phyloP scores from a whole-genome alignment of 92 coral and sea anemone species.

The Paragorgia papillata region DNA sequence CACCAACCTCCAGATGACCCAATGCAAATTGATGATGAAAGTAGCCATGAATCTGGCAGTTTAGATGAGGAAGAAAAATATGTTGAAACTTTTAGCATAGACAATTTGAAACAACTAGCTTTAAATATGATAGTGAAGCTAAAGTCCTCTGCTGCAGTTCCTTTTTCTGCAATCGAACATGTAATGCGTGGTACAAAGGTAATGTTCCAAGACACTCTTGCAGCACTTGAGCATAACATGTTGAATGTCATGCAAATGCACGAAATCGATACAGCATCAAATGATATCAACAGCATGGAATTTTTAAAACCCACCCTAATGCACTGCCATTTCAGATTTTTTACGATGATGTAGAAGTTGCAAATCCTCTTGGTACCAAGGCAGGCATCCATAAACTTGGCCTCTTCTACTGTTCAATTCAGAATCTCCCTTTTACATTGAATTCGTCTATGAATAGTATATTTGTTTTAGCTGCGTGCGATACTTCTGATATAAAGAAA shows the following conservation, averaged over 20 bases:
- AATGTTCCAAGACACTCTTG: too few species aligned
- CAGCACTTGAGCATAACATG: neutral
- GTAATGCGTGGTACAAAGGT: conserved; percentile 10
- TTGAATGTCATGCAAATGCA: conserved; percentile 4
- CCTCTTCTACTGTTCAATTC: conserved; percentile 13
- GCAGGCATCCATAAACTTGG: conserved; percentile 23
- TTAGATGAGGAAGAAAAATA: neutral
- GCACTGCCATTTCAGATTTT: conserved; percentile 24
- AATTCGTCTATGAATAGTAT: conserved; percentile 33
- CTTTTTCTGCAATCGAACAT: conserved; percentile 15
- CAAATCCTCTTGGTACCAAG: conserved; percentile 29
- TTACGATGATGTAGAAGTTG: conserved; percentile 28
- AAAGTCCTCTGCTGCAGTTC: conserved; percentile 15
- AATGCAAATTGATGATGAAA: neutral
- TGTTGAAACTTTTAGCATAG: conserved; percentile 12
- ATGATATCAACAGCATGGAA: conserved; percentile 8
- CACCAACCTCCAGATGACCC: neutral
- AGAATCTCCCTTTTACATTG: conserved; percentile 3
- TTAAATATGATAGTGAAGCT: too few species aligned
- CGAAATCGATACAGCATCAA: neutral
- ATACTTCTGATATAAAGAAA: too few species aligned
- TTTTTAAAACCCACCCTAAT: too few species aligned
- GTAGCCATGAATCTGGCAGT: neutral
- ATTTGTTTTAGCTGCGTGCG: too few species aligned
- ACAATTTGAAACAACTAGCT: conserved; percentile 4